A percentile compares a stretch with the other conserved stretches of the same genome.
Conservation (phyloP, 2,113 vertebrate species). For the Platysternon megacephalum region DNA sequence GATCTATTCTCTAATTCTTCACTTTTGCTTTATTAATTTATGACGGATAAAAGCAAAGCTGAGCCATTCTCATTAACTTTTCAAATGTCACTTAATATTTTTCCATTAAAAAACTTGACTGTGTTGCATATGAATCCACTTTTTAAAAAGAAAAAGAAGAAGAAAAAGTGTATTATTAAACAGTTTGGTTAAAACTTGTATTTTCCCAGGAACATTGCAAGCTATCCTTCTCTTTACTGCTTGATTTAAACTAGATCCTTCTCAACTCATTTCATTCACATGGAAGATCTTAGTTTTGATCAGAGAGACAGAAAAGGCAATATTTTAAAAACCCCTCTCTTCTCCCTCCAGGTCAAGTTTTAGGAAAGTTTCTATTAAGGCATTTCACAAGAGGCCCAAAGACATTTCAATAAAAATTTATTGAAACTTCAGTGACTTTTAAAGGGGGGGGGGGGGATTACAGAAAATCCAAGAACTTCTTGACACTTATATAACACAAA, state of each 20-base stretch:
- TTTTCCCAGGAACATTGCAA: background rate
- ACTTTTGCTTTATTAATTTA: conserved; percentile 74
- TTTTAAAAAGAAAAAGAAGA: conserved; percentile 50
- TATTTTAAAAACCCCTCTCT: background rate
- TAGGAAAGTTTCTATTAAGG: conserved; percentile 34
- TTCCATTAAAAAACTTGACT: conserved; percentile 66
- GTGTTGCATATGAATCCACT: conserved; percentile 48
- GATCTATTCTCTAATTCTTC: conserved; percentile 64
- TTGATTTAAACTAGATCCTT: conserved; percentile 48
- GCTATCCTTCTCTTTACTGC: conserved; percentile 31
- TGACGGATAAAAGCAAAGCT: conserved; percentile 72
- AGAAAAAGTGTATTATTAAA: conserved; percentile 58
- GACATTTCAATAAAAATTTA: conserved; percentile 87
- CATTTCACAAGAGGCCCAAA: conserved; percentile 68
- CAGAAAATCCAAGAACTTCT: conserved; percentile 84
- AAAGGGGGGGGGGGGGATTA: conserved; percentile 69
- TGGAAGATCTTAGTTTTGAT: conserved; percentile 17
- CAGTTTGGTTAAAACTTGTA: conserved; percentile 37
- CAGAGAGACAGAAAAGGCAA: background rate
- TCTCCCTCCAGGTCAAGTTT: conserved; percentile 29
- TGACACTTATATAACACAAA: conserved; percentile 90
- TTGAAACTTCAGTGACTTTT: conserved; percentile 93
- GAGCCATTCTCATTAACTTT: conserved; percentile 73
- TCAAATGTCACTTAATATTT: conserved; percentile 67
- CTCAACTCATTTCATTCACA: background rate